Conservation (phyloP, 2,888 invertebrate species). For the Hyposoter dolosus region DNA sequence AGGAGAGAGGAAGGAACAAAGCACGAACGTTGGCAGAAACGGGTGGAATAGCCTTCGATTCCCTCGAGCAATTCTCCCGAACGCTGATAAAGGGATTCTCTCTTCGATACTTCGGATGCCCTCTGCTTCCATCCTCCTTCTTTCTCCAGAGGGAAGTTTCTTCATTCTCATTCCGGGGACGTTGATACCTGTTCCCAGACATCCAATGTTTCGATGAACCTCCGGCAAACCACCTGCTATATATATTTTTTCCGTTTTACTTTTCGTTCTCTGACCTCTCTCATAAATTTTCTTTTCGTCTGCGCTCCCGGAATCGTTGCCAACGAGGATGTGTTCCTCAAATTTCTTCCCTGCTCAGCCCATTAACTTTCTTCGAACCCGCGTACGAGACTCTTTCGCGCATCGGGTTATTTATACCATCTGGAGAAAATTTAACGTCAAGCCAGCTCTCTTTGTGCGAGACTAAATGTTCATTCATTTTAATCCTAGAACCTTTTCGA, state of each 20-base stretch:
- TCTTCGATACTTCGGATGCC: constrained; percentile 40
- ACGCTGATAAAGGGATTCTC: constrained; percentile 45
- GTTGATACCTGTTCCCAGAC: constrained; percentile 58
- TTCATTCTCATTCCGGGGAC: constrained; percentile 58
- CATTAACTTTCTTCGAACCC: constrained; percentile 4
- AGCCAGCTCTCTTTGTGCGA: not conserved
- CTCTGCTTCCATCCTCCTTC: not conserved
- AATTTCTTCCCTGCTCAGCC: not conserved
- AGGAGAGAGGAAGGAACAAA: constrained; percentile 36
- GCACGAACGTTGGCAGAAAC: not conserved
- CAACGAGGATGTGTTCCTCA: not conserved
- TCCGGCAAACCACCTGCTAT: constrained; percentile 8
- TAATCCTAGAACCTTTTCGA: too few relatives aligned
- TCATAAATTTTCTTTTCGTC: constrained; percentile 17
- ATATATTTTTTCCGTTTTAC: constrained; percentile 29
- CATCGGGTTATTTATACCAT: not conserved
- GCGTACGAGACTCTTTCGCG: not conserved
- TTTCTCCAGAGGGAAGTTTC: constrained; percentile 42
- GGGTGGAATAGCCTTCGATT: constrained; percentile 49
- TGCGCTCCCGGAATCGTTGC: constrained; percentile 24
- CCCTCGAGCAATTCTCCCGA: constrained; percentile 54
- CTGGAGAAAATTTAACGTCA: not conserved
- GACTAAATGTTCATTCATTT: not conserved
- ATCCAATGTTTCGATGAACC: constrained; percentile 51
- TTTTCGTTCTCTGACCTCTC: constrained; percentile 30